Conservation (phyloP, 2,888 invertebrate species). For the Digitonthophagus gazella region DNA sequence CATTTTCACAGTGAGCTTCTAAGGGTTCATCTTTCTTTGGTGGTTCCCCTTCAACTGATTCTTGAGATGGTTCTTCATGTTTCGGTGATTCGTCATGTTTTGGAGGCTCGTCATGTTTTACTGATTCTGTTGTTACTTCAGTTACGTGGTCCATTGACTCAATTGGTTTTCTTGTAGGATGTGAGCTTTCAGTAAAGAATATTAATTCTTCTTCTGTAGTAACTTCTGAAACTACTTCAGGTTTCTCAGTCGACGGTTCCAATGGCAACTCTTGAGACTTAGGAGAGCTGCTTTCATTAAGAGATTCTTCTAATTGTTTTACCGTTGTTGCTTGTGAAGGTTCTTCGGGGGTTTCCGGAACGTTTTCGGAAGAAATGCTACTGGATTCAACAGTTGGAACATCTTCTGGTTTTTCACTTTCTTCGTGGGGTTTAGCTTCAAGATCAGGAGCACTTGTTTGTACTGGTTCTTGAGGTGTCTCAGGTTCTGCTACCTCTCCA, state of each 20-base stretch:
- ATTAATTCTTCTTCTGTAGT: constrained; percentile 21
- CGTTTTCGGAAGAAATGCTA: constrained; percentile 8
- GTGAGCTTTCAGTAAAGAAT: constrained; percentile 23
- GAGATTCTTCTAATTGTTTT: background rate
- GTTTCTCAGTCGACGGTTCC: constrained; percentile 5
- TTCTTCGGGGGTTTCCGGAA: background rate
- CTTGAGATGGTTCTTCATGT: constrained; percentile 2
- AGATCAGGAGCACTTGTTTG: background rate
- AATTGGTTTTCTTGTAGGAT: constrained; percentile 25
- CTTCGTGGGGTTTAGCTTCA: background rate
- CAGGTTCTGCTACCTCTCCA: constrained; percentile 6
- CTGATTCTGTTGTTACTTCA: constrained; percentile 14
- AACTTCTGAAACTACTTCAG: constrained; percentile 19
- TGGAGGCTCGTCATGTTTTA: too few relatives aligned
- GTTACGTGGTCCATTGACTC: constrained; percentile 26
- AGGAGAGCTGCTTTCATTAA: background rate
- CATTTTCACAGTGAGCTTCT: constrained; percentile 14
- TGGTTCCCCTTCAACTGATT: background rate
- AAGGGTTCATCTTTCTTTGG: background rate
- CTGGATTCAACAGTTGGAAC: background rate
- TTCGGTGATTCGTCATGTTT: background rate
- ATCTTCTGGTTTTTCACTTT: background rate
- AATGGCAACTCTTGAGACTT: background rate
- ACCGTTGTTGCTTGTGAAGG: background rate
- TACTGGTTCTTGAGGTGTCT: constrained; percentile 6